Evolutionary conservation across 2,888 invertebrate species (phyloP).

Genomic region (Drosophila nigritarsus): DNA sequence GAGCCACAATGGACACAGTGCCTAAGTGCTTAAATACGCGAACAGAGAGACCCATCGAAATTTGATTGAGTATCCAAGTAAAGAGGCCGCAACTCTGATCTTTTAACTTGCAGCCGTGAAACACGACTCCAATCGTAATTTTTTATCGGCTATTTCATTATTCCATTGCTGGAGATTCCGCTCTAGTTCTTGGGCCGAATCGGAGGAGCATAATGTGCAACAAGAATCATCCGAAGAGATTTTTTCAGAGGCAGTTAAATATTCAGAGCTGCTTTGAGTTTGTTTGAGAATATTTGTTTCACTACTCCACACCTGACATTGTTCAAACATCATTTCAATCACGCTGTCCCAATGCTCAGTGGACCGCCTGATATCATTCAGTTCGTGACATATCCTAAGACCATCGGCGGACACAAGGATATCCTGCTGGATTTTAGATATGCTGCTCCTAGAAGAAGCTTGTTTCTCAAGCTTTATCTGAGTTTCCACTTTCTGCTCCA

Average conservation of each 20-base stretch:
- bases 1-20: slow-evolving; percentile 55
- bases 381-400: slow-evolving; percentile 8
- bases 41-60: slow-evolving; percentile 46
- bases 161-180: neutral
- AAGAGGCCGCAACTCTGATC: slow-evolving; percentile 19
- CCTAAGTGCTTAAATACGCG: slow-evolving; percentile 25
- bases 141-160: neutral
- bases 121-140: neutral
- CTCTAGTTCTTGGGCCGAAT: neutral
- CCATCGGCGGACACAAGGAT: neutral
- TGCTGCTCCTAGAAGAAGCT: neutral
- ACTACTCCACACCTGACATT: neutral
- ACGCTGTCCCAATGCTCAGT: slow-evolving; percentile 21
- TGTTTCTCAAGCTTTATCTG: neutral
- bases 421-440: neutral
- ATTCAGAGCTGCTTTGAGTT: neutral
- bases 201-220: neutral
- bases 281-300: neutral
- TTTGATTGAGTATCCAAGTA: slow-evolving; percentile 54
- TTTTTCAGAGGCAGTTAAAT: neutral
- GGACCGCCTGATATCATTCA: slow-evolving; percentile 11
- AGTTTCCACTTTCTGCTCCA: neutral
- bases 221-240: neutral
- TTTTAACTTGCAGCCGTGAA: slow-evolving; percentile 7
- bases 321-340: slow-evolving; percentile 11